Evolutionary conservation across 30 jellyfish, hydroid and myxozoan species (phyloP), one percentile per base, ranked within the genome.

Genomic region (Hydractinia echinata): DNA sequence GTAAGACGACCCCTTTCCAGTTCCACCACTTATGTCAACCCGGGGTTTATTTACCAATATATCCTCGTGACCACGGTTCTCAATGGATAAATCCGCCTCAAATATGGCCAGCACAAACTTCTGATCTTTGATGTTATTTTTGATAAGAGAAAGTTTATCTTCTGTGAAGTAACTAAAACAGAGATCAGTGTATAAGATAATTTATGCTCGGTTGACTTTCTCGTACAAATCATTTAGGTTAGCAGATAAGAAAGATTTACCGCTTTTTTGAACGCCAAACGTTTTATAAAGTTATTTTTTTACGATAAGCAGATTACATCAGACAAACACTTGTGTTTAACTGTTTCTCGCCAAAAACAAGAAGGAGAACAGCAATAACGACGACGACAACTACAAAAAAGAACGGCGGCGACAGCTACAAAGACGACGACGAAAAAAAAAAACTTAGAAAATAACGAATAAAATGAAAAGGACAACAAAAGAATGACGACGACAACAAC

Each of bases 21-120:
- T 67, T 7, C 97, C 97, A 14, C 90, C 96, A 11, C 95, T 82
- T 13, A 91, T 86, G 66, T 91, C 97, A n/a, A 91, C 86, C 10
- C 85, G 78, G 54, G 90, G 95, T 51, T 86, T 52, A 67, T 82
- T 83, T 51, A 81, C 81, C 15, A 91, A 61, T 77, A 91, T 50
- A 16, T 86, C 85, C 70, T 86, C 91, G 9, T 82, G 51, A 44
- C 83, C 89, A 86, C 67, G 92, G 54, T 82, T 67, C 66, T 86
- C 95, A 61, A 83, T 48, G 21, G 76, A 83, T 4, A 82, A 73
- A 10, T 81, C 90, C 18, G 72, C 76, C 66, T 91, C 97, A 20
- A 91, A 69, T n/a, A 89, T 79, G 5, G 96, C 96, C 58, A 86
- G 76, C 50, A 91, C 92, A 39, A 91, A 79, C 77, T 79, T 79